Evolutionary conservation across 2,113 vertebrate genomes (phyloP), one percentile per base, ranked within the genome.

Genomic region (Cryptomyrus ogoouensis): DNA sequence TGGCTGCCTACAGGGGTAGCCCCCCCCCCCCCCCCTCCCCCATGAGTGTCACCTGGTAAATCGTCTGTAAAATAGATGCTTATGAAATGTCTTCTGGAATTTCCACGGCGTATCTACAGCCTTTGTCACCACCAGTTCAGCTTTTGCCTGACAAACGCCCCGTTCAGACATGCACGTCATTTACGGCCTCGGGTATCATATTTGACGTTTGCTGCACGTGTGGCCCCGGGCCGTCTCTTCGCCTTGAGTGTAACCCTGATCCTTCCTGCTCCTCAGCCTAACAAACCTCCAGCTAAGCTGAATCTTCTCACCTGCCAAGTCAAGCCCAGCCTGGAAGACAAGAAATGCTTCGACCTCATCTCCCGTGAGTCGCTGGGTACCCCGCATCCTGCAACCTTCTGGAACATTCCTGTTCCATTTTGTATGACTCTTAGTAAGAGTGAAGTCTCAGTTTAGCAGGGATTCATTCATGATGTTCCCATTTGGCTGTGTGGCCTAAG

Each of bases 231-330:
- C 35, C 5, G 0, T 13, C 66, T 19, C 4, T 17, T n/a, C 8
- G 13, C 13, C 70, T 39, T 17, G 1, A 74, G 12, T 5, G 31
- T 74, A 19, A 66, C 3, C 62, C 27, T 12, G n/a, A 12, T 31
- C 10, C n/a, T 31, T 70, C 62, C 62, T 12, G 8, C 9, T 70
- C n/a, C n/a, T 39, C 89, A 96, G 96, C 93, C 91, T 46, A 94
- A 94, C 90, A 92, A 93, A 42, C 91, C 93, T 7, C 95, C 95
- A 87, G 93, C 93, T 91, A 96, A 94, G 80, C 92, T 96, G 52
- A 96, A 96, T 91, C 94, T 96, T 13, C 94, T 96, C 90, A 96
- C 95, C 42, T 96, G 96, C 88, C 95, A 96, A 91, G 94, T 96
- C 91, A 96, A 96, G 91, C 96, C 93, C 0, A 95, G 93, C 19